These are phyloP conservation scores for Sorex maritimensis DNA, from an alignment of 2,797 vertebrate species.

Conservation along the genomic window DNA sequence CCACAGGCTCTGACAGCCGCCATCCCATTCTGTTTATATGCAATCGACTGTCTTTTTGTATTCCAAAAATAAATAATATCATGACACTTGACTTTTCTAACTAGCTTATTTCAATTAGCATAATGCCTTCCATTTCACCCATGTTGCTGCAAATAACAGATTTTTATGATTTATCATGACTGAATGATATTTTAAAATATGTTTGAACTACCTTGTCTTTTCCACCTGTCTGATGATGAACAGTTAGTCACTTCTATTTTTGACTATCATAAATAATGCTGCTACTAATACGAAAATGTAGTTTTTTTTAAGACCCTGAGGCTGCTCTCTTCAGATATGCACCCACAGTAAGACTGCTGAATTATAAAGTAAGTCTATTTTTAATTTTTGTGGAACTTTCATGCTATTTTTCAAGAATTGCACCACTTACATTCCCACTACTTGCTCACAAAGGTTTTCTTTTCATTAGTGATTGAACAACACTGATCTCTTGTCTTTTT, in stretches of 20 bases:
- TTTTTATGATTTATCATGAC: not conserved
- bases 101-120: not conserved
- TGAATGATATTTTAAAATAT: not conserved
- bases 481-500: not conserved
- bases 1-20: not conserved
- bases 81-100: not conserved
- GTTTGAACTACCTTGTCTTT: not conserved
- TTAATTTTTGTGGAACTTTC: no score
- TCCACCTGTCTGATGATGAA: not conserved
- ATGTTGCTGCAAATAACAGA: no score
- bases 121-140: no score
- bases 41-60: not conserved
- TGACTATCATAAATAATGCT: not conserved
- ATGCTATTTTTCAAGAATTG: not conserved
- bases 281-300: not conserved
- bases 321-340: not conserved
- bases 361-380: not conserved
- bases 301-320: not conserved
- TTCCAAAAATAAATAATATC: not conserved
- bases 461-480: not conserved
- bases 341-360: not conserved
- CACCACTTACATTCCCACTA: no score
- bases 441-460: no score
- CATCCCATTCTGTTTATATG: not conserved
- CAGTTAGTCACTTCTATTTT: not conserved